These are phyloP conservation scores for Terebella lapidaria DNA, from an alignment of 2,888 invertebrate genomes.

Conservation along the genomic window DNA sequence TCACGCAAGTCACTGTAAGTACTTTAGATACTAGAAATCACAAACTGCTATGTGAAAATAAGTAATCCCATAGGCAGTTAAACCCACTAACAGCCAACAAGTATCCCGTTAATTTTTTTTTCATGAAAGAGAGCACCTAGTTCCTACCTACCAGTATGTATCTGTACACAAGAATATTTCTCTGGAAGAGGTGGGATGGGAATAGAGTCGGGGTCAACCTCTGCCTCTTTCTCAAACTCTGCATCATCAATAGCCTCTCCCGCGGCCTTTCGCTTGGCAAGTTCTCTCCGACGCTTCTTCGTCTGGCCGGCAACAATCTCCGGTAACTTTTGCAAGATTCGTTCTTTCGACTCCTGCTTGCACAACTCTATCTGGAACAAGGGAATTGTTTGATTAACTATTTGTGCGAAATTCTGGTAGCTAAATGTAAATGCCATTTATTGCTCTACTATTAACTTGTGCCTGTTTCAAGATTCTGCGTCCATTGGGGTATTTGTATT, in stretches of 20 bases:
- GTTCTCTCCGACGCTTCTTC: not conserved
- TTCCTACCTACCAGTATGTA: slow-evolving; percentile 62
- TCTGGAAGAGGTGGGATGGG: slow-evolving; percentile 59
- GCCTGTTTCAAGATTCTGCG: no score
- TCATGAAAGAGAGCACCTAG: no score
- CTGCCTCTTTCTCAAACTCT: not conserved
- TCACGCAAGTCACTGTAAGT: no score
- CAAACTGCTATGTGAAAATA: no score
- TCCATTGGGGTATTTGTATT: no score
- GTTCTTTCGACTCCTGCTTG: not conserved
- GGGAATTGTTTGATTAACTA: not conserved
- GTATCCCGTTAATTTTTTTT: no score
- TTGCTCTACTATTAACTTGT: no score
- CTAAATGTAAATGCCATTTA: not conserved
- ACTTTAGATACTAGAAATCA: no score
- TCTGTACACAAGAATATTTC: slow-evolving; percentile 66
- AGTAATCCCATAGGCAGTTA: no score
- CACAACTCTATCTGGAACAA: not conserved
- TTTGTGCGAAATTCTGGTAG: not conserved
- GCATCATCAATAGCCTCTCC: slow-evolving; percentile 2
- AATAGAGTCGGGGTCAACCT: slow-evolving; percentile 62
- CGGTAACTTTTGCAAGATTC: not conserved
- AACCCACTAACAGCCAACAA: no score
- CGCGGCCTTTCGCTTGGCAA: slow-evolving; percentile 19
- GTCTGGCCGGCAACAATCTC: not conserved